Evolutionary conservation across 37 sponge, comb jelly and placozoan genomes (phyloP).

Genomic region (Aplysina aerophoba): DNA sequence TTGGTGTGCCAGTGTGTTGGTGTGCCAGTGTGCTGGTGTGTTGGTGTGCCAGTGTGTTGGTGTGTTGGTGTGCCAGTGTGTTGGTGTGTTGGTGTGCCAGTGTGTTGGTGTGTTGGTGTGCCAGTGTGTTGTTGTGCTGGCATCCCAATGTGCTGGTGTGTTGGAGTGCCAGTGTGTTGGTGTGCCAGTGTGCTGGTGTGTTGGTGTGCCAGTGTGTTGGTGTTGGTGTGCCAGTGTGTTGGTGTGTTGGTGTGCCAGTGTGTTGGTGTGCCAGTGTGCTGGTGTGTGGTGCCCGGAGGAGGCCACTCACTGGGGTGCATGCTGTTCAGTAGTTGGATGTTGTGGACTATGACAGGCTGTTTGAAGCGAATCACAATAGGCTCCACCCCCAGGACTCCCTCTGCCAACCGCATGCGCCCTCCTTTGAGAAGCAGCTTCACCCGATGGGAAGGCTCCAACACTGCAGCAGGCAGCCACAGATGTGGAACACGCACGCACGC

Average conservation of each 20-base stretch:
- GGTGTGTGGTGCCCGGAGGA: no score
- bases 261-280: neutral
- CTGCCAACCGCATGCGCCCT: neutral
- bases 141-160: neutral
- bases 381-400: neutral
- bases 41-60: neutral
- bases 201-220: no score
- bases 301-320: neutral
- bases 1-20: neutral
- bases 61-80: neutral
- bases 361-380: neutral
- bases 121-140: neutral
- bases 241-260: neutral
- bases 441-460: neutral
- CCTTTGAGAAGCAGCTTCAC: slow-evolving; percentile 3
- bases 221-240: neutral
- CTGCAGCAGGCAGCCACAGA: neutral
- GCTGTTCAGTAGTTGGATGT: slow-evolving; percentile 7
- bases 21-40: no score
- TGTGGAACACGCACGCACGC: neutral
- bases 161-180: neutral
- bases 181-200: neutral
- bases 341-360: slow-evolving; percentile 1
- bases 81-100: neutral
- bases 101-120: neutral